Evolutionary conservation across 2,113 vertebrate genomes (phyloP), one percentile per base, ranked within the genome.

Genomic region (Bathybates hornii): DNA sequence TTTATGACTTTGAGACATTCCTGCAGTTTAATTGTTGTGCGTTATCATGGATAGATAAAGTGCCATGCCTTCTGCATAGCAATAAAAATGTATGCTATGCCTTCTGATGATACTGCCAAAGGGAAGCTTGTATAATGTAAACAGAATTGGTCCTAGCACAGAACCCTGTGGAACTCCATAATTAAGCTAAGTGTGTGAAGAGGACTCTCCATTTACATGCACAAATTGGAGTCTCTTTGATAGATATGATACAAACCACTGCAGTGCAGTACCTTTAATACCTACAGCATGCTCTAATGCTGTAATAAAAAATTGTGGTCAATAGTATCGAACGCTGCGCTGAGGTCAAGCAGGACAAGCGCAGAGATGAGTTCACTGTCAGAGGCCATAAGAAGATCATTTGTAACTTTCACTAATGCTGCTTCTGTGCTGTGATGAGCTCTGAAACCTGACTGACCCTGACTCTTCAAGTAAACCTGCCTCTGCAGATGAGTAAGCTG

Each of bases 281-380:
- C 11, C 21, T 4, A 2, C 11, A 27, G 21, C 6, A 0, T 7
- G 53, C 0, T 56, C 2, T 24, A 0, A 56, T 2, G 4, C 54
- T 57, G 0, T 57, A 27, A 57, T 14, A 57, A 1, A 1, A 27
- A 1, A 57, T 8, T 57, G 0, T 57, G 24, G 54, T 57, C 24
- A 0, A 14, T 0, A 27, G 1, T 57, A 57, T 57, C 0, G 12
- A 57, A 57, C 0, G 1, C 24, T 57, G 56, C 27, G 29, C 27
- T 59, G 1, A 59, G 56, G 14, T 59, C 27, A 0, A 59, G 14
- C 0, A 59, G 57, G 57, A 59, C 57, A 9, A 59, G 27, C 27
- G 0, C 56, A 59, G 56, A 59, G 14, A 32, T 17, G 57, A 61
- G 27, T 32, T 3, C 27, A 32, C 57, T 59, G 57, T 59, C 57